Conservation (phyloP, 2,797 vertebrate genomes). For the Astyanax mexicanus region DNA sequence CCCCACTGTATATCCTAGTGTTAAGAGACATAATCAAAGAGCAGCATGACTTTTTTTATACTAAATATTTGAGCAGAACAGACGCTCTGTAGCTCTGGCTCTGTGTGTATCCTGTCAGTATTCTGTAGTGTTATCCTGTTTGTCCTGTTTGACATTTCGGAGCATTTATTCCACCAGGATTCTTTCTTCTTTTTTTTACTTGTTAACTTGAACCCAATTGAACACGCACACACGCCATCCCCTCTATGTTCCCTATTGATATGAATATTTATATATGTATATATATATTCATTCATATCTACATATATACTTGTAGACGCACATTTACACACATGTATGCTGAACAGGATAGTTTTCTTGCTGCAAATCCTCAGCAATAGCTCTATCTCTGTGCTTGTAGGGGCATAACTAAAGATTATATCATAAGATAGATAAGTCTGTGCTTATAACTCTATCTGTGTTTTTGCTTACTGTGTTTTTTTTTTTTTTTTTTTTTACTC, state of each 20-base stretch:
- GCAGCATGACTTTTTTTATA: constrained; percentile 19
- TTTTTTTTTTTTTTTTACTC: background rate
- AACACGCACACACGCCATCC: background rate
- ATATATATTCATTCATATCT: no score
- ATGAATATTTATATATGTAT: no score
- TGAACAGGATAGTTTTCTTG: background rate
- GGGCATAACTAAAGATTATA: background rate
- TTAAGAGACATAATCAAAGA: constrained; percentile 28
- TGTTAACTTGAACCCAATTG: constrained; percentile 12
- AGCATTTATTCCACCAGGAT: background rate
- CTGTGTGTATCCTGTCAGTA: constrained; percentile 29
- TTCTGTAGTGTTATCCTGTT: background rate
- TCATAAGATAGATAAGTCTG: background rate
- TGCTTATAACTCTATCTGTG: constrained; percentile 15
- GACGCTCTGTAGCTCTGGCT: background rate
- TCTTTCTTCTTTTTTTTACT: constrained; percentile 32
- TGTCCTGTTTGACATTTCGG: constrained; percentile 19
- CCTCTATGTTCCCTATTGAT: background rate
- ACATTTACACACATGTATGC: constrained; percentile 26
- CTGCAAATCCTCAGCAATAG: constrained; percentile 1
- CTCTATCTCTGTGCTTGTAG: background rate
- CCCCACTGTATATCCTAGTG: constrained; percentile 10
- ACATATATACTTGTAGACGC: constrained; percentile 3
- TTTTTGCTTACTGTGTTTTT: no score
- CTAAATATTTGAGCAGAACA: constrained; percentile 12